A percentile compares a stretch with the other conserved stretches of the same genome.
Evolutionary conservation across 1,140 invertebrate species (phyloP).

Genomic region (Alviniconcha marisindica): DNA sequence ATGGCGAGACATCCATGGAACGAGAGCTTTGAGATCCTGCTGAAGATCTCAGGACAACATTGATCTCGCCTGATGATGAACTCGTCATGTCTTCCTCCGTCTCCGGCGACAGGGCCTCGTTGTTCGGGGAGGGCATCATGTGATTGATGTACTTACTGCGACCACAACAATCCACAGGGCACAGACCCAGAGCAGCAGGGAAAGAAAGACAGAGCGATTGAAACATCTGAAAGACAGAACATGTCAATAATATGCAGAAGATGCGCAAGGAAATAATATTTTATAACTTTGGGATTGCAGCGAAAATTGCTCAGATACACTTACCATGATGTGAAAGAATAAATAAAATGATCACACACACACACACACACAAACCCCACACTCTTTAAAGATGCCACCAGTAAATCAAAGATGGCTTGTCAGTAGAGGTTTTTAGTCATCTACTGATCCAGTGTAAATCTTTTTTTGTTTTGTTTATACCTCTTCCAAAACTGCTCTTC

Average conservation of each 20-base stretch:
- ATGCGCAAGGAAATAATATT: too few species aligned
- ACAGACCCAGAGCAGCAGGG: background rate
- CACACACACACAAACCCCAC: too few species aligned
- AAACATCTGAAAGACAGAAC: background rate
- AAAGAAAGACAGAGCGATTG: background rate
- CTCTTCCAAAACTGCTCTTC: too few species aligned
- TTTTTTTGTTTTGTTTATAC: too few species aligned
- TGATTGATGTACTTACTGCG: conserved; percentile 63
- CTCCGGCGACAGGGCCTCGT: conserved; percentile 39
- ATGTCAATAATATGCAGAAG: background rate
- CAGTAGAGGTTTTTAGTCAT: too few species aligned
- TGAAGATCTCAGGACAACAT: background rate
- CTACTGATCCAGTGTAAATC: too few species aligned
- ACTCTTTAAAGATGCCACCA: too few species aligned
- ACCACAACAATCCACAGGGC: conserved; percentile 18
- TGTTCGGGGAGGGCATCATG: conserved; percentile 56
- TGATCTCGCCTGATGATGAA: conserved; percentile 39
- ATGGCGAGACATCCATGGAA: conserved; percentile 26
- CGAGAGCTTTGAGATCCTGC: conserved; percentile 17
- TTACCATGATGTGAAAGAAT: too few species aligned
- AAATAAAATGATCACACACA: too few species aligned
- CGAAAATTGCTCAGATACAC: too few species aligned
- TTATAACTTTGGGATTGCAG: too few species aligned
- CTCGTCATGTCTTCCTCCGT: conserved; percentile 37
- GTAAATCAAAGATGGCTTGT: too few species aligned